Evolutionary conservation across 2,888 invertebrate species (phyloP).

Genomic region (Margaritifera margaritifera): DNA sequence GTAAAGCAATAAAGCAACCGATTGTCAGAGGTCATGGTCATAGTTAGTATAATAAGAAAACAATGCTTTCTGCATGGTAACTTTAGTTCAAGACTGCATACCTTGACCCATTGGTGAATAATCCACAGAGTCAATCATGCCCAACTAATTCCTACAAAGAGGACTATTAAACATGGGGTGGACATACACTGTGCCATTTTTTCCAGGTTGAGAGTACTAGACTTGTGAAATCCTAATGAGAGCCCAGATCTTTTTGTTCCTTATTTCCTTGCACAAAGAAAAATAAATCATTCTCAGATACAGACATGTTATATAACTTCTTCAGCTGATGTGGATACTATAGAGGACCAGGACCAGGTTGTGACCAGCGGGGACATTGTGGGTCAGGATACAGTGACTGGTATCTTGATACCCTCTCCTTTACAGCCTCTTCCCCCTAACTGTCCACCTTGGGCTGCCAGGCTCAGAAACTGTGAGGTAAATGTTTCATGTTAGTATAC

Average conservation of each 20-base stretch:
- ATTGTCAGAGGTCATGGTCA: no score
- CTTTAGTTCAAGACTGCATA: no score
- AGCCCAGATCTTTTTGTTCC: neutral
- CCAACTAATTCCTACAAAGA: no score
- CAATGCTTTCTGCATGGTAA: no score
- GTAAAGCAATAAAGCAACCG: no score
- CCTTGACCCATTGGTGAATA: no score
- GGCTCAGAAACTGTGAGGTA: conserved; percentile 69
- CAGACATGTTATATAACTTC: neutral
- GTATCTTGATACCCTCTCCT: conserved; percentile 55
- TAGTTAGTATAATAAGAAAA: no score
- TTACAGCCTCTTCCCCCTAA: conserved; percentile 53
- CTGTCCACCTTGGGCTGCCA: conserved; percentile 68
- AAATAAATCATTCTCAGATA: no score
- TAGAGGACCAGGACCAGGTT: conserved; percentile 30
- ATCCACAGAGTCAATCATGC: no score
- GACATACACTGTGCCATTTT: no score
- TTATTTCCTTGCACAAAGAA: no score
- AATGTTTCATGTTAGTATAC: conserved; percentile 2
- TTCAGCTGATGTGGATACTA: conserved; percentile 3
- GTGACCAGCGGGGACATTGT: conserved; percentile 25
- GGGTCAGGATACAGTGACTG: conserved; percentile 24
- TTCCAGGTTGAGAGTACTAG: neutral
- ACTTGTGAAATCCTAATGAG: neutral
- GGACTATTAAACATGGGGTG: no score